These are phyloP conservation scores for Himalopsyche anomala DNA, from an alignment of 2,888 invertebrate species.

Conservation along the genomic window DNA sequence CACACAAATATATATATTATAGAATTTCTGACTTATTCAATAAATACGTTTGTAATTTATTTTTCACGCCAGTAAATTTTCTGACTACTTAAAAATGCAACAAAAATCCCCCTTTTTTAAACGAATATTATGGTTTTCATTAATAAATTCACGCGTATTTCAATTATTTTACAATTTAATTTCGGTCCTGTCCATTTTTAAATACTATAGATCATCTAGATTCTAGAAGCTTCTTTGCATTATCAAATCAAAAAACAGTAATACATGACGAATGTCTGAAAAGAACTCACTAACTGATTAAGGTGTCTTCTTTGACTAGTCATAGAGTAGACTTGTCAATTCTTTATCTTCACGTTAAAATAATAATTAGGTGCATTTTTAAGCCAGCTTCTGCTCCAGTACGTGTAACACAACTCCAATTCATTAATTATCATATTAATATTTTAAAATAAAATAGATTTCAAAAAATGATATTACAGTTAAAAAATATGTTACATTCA, in stretches of 20 bases:
- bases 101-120: too few relatives aligned
- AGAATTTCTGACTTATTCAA: too few relatives aligned
- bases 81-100: too few relatives aligned
- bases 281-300: conserved; percentile 13
- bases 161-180: too few relatives aligned
- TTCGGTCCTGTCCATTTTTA: too few relatives aligned
- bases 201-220: background rate
- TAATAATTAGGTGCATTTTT: conserved; percentile 1
- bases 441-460: too few relatives aligned
- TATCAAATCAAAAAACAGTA: conserved; percentile 10
- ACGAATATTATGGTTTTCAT: too few relatives aligned
- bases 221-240: conserved; percentile 21
- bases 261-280: conserved; percentile 4
- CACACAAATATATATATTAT: too few relatives aligned
- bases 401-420: background rate
- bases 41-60: too few relatives aligned
- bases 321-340: conserved; percentile 16
- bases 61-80: too few relatives aligned
- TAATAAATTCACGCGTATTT: too few relatives aligned
- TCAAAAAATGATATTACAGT: background rate
- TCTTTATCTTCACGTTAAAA: background rate
- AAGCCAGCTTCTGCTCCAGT: background rate
- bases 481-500: too few relatives aligned
- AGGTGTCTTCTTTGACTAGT: conserved; percentile 17
- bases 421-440: background rate